Percentiles rank a stretch among this genome's conserved stretches.
phyloP scores from a whole-genome alignment of 2,113 vertebrate species.

The Oophaga pumilio region DNA sequence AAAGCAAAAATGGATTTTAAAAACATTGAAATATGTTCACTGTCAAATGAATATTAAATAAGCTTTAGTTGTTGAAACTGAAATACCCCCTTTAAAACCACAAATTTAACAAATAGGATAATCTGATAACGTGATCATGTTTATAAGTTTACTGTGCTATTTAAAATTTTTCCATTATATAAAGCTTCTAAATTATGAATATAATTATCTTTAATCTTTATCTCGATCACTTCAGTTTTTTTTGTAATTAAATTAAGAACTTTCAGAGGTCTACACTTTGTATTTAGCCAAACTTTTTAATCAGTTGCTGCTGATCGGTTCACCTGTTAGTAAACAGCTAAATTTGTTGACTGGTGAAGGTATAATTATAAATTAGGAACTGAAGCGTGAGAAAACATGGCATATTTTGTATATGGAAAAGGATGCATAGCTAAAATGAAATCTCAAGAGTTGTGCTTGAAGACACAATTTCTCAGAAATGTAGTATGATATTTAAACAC shows the following conservation, averaged over 20 bases:
- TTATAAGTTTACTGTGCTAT: neutral
- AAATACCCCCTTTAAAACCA: no score
- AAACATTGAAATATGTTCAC: no score
- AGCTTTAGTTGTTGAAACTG: no score
- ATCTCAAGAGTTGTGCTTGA: neutral
- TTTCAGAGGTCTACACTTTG: neutral
- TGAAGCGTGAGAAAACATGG: constrained; percentile 9
- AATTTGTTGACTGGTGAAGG: constrained; percentile 17
- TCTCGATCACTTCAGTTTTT: neutral
- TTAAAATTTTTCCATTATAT: neutral
- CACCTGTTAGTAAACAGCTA: constrained; percentile 29
- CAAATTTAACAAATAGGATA: no score
- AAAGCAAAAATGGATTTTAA: no score
- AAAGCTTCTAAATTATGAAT: neutral
- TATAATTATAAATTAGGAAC: constrained; percentile 23
- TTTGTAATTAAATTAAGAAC: neutral
- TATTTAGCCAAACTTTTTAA: constrained; percentile 12
- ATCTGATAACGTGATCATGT: no score
- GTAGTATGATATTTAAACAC: neutral
- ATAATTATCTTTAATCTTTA: neutral
- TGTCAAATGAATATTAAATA: no score
- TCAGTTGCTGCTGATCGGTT: constrained; percentile 21
- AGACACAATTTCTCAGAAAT: neutral
- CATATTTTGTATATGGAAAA: constrained; percentile 2
- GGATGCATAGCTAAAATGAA: neutral